Evolutionary conservation across 35 echinoderm and acorn worm species (phyloP).

Genomic region (Anneissia japonica): DNA sequence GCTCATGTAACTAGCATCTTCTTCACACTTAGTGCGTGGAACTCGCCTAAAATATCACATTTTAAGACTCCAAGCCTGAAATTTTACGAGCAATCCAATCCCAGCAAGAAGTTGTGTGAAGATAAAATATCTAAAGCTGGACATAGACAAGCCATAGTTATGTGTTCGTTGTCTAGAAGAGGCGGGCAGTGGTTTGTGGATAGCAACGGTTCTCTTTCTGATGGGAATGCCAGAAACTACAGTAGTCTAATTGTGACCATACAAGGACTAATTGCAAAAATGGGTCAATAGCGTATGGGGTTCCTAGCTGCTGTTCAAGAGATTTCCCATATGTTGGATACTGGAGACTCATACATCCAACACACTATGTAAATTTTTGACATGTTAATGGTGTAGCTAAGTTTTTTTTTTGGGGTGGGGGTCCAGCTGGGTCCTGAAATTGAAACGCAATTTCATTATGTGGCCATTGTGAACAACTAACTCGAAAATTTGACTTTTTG

Average conservation of each 20-base stretch:
- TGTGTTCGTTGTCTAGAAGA: background rate
- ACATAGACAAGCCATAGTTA: conserved; percentile 24
- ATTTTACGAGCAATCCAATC: conserved; percentile 15
- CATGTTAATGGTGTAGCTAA: too few relatives aligned
- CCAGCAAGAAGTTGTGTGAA: conserved; percentile 19
- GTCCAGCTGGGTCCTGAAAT: too few relatives aligned
- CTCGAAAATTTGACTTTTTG: too few relatives aligned
- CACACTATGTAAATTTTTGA: too few relatives aligned
- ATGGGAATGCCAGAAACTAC: conserved; percentile 10
- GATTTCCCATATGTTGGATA: too few relatives aligned
- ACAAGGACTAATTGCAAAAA: conserved; percentile 15
- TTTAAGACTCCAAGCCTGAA: conserved; percentile 13
- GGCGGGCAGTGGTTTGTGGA: conserved; percentile 7
- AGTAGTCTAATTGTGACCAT: conserved; percentile 11
- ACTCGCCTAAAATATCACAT: conserved; percentile 3
- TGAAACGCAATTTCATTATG: too few relatives aligned
- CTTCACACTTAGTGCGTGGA: conserved; percentile 27
- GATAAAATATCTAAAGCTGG: conserved; percentile 14
- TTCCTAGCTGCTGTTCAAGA: too few relatives aligned
- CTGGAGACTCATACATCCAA: too few relatives aligned
- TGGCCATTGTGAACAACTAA: too few relatives aligned
- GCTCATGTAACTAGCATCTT: background rate
- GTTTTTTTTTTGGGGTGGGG: too few relatives aligned
- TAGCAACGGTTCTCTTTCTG: background rate
- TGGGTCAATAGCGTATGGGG: too few relatives aligned